Percentiles rank a stretch among this genome's conserved stretches.
These are phyloP conservation scores for Sebastolobus altivelis DNA, from an alignment of 2,797 vertebrate genomes.

Conservation along the genomic window DNA sequence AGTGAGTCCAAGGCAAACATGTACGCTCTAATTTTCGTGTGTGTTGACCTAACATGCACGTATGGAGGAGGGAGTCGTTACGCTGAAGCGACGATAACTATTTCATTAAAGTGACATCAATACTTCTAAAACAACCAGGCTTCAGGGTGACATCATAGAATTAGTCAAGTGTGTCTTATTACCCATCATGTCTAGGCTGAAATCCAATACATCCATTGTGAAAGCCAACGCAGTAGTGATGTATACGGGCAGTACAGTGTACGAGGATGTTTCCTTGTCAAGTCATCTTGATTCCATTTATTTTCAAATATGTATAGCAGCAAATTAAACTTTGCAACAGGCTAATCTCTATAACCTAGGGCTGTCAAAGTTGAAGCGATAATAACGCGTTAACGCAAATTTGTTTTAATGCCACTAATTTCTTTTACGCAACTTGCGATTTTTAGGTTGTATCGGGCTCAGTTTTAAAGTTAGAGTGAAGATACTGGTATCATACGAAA, in stretches of 20 bases:
- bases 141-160: neutral
- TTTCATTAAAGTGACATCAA: neutral
- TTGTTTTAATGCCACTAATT: no score
- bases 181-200: neutral
- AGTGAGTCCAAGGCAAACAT: slow-evolving; percentile 47
- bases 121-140: slow-evolving; percentile 1
- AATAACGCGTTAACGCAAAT: no score
- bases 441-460: no score
- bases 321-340: neutral
- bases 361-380: no score
- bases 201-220: neutral
- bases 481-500: no score
- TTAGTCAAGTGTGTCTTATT: neutral
- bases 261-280: neutral
- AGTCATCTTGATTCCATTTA: neutral
- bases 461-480: no score
- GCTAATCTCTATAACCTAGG: no score
- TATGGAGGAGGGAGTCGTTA: neutral
- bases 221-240: neutral
- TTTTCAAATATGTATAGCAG: neutral
- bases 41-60: neutral
- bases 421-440: no score
- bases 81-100: neutral
- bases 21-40: neutral
- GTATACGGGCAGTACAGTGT: neutral